Evolutionary conservation across 2,797 vertebrate genomes (phyloP).

Genomic region (Mormyrus proboscirostris): DNA sequence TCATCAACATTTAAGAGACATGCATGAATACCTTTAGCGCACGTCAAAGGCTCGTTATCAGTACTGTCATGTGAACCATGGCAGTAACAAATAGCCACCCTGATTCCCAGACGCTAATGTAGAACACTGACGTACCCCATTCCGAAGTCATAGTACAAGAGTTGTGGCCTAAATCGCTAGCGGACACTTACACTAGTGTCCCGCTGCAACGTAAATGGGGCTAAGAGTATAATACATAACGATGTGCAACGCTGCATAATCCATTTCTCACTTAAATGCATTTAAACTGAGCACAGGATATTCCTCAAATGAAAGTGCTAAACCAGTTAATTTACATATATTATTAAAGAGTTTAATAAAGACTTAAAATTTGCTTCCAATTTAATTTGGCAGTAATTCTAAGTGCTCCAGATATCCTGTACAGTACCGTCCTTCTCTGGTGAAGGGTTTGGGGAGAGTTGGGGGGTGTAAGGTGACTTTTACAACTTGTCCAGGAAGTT

Average conservation of each 20-base stretch:
- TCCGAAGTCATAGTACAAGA: background rate
- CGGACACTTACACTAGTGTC: background rate
- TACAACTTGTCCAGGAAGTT: conserved; percentile 93
- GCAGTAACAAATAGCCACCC: background rate
- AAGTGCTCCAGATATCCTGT: conserved; percentile 54
- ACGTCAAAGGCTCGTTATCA: background rate
- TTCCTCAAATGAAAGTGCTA: background rate
- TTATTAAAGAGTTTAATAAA: background rate
- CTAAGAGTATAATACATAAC: background rate
- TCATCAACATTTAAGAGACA: background rate
- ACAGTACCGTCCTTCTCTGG: conserved; percentile 55
- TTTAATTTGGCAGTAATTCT: conserved; percentile 11
- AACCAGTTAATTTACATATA: background rate
- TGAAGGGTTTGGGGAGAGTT: conserved; percentile 32
- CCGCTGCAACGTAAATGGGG: background rate
- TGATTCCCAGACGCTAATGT: background rate
- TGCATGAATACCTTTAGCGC: background rate
- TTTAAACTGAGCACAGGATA: conserved; percentile 5
- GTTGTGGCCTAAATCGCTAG: background rate
- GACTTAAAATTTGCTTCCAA: background rate
- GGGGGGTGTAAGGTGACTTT: conserved; percentile 31
- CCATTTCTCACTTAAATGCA: background rate
- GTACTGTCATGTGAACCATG: background rate
- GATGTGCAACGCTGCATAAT: background rate
- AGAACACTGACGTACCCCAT: background rate